Conservation (phyloP, 2,113 vertebrate species). For the Myxocyprinus asiaticus region DNA sequence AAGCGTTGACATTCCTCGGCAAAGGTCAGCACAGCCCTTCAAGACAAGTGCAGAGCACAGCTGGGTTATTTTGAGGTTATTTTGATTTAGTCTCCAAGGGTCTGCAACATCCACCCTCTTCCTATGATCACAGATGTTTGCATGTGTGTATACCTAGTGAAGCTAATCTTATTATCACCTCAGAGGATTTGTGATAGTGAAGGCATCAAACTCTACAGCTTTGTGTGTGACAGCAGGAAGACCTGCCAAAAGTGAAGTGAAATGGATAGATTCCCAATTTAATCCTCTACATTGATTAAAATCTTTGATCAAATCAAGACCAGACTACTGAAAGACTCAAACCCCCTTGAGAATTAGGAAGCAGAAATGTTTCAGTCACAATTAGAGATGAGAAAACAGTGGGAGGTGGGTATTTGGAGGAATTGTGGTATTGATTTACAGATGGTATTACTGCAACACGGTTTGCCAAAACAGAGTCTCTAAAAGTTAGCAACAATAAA, state of each 20-base stretch:
- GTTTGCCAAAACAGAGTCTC: neutral
- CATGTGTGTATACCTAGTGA: slow-evolving; percentile 20
- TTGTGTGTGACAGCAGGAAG: slow-evolving; percentile 24
- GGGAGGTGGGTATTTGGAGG: slow-evolving; percentile 13
- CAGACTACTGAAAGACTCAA: neutral
- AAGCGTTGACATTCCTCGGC: neutral
- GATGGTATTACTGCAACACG: neutral
- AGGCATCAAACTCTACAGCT: slow-evolving; percentile 18
- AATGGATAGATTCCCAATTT: slow-evolving; percentile 31
- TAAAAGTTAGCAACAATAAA: slow-evolving; percentile 1
- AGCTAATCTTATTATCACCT: slow-evolving; percentile 40
- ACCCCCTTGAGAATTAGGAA: slow-evolving; percentile 19
- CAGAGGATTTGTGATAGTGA: slow-evolving; percentile 24
- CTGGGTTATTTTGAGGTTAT: slow-evolving; percentile 24
- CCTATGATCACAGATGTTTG: slow-evolving; percentile 29
- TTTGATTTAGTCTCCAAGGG: slow-evolving; percentile 15
- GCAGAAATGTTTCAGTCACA: slow-evolving; percentile 18
- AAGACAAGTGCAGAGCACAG: slow-evolving; percentile 11
- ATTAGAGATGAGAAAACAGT: slow-evolving; percentile 7
- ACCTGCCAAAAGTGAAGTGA: slow-evolving; percentile 25
- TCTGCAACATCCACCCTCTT: slow-evolving; percentile 23
- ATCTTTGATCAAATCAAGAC: slow-evolving; percentile 16
- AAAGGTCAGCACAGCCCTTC: slow-evolving; percentile 20
- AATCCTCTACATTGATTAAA: slow-evolving; percentile 29
- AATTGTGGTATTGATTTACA: slow-evolving; percentile 33